Evolutionary conservation across 2,888 invertebrate genomes (phyloP), one percentile per base, ranked within the genome.

Genomic region (Brachypalpus laphriformis): DNA sequence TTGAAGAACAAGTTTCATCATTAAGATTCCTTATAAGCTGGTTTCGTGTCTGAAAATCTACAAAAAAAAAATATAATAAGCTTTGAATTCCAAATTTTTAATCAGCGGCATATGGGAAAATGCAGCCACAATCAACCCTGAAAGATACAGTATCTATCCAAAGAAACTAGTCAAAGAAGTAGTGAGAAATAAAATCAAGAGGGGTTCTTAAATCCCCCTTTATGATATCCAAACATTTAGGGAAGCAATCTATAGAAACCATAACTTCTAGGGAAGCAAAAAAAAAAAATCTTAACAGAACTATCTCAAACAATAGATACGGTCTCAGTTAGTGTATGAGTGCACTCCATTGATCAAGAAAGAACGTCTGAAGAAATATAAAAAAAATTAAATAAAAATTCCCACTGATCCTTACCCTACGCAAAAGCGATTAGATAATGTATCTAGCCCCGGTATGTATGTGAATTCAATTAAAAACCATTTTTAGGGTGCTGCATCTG

Each of bases 381-480:
- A 65, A 14, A 28, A 59, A 56, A 70, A 45, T 25, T 5, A 31
- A 34, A 49, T 47, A 20, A 63, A 37, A 66, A 28, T 82, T 80
- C 83, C 74, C 83, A 83, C 83, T 75, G 83, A 83, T 78, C 74
- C 61, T 47, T 76, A 72, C 82, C 77, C 66, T 70, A n/a, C 40
- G 49, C 72, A 22, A 80, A 74, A 70, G 31, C 68, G 63, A 83
- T 83, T 75, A 80, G 83, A 83, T 83, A 80, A 83, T 80, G 57
- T 74, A 70, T 83, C 78, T 63, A 54, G 65, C 20, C 59, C 66
- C 54, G n/a, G 66, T 57, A 63, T 59, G 74, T 42, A 74, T 80
- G 74, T 65, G 74, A 83, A 83, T 75, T 83, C 70, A 83, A 70
- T 83, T 80, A 68, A 66, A 18, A 66, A 31, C 14, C 6, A 25